Base-by-base conservation (phyloP, 2,797 vertebrate species). In the Phoebastria nigripes region DNA sequence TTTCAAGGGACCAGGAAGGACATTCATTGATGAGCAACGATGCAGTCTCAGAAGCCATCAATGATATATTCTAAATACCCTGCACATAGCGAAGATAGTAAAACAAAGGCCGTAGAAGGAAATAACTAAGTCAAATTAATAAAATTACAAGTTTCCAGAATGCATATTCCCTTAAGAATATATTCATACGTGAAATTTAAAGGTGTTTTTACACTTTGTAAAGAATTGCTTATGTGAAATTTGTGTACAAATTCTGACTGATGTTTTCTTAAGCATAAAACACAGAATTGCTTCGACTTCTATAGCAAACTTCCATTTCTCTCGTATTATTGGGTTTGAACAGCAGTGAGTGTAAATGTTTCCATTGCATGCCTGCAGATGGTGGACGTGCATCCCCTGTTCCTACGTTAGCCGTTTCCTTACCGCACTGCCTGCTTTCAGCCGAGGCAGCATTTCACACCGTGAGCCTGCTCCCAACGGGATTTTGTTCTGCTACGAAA, bases 351-450 rank as follows among this genome's bases (percentile, higher is more conserved):
- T 4, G 33, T 26, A 24, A 51, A 28, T 1, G 15, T 46, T 72
- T 29, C 39, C 49, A 20, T 2, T 0, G 44, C 29, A 5, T 15
- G 10, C 33, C 33, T 31, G 65, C 65, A 26, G 63, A 12, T 7
- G 33, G 42, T 47, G 33, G 44, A 33, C 12, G 3, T 26, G n/a
- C 58, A 59, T 4, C 25, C 54, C 66, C 47, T 15, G 29, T 10
- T 52, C 63, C 15, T 11, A 4, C 1, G 2, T 29, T 8, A 25
- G 35, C 33, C 4, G 4, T 9, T n/a, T 9, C 3, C 1, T 8
- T 29, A 33, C 51, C 2, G 13, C 22, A 4, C 18, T 4, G 18
- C 35, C 51, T 49, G 31, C 70, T 24, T 44, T 12, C 42, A 49
- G 22, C 2, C 0, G 15, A 28, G 22, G 22, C 61, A 52, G n/a